Conservation (phyloP, 2,113 vertebrate species). For the Neotoma lepida region DNA sequence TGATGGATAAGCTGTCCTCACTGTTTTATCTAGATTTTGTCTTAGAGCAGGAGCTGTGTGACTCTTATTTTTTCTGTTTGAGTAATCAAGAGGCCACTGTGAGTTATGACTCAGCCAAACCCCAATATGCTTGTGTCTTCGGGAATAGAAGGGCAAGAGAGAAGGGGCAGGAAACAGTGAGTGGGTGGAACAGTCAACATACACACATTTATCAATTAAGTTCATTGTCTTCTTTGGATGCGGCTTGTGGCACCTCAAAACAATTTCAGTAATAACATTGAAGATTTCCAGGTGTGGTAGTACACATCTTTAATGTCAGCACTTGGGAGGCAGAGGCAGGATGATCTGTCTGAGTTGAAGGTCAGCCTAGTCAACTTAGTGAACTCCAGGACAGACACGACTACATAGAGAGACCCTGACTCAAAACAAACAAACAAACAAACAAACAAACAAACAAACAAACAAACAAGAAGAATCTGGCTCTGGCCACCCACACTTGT, state of each 20-base stretch:
- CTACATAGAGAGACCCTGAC: neutral
- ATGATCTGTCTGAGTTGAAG: neutral
- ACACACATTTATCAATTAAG: neutral
- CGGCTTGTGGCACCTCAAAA: neutral
- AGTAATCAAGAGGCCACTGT: neutral
- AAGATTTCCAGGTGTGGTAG: neutral
- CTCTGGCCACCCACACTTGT: neutral
- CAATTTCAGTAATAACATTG: neutral
- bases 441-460: too few relatives aligned
- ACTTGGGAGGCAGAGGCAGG: neutral
- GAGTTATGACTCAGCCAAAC: neutral
- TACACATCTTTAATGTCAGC: neutral
- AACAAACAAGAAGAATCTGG: neutral
- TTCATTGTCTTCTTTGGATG: neutral
- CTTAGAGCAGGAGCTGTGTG: neutral
- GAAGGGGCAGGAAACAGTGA: neutral
- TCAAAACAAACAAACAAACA: too few relatives aligned
- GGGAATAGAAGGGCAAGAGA: neutral
- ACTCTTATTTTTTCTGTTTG: neutral
- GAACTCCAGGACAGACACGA: neutral
- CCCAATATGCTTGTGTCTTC: neutral
- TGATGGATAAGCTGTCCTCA: neutral
- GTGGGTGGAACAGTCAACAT: neutral
- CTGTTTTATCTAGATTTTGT: neutral
- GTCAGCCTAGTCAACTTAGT: neutral